Evolutionary conservation across 2,888 invertebrate species (phyloP).

Genomic region (Epinotia bilunana): DNA sequence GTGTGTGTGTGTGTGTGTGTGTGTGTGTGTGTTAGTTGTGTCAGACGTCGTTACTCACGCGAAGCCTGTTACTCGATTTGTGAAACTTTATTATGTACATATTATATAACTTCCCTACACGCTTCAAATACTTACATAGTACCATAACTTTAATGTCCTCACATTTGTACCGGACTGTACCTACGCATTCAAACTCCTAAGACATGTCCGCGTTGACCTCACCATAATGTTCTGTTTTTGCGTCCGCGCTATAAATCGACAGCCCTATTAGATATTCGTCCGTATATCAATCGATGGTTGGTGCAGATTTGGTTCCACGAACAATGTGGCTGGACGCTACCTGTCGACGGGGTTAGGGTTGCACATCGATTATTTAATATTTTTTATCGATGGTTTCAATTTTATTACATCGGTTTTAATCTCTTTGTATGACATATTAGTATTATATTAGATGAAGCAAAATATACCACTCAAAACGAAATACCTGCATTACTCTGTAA

Average conservation of each 20-base stretch:
- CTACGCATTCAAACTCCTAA: constrained; percentile 51
- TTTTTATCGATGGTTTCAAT: not conserved
- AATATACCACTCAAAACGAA: no score
- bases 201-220: constrained; percentile 51
- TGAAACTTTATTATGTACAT: no score
- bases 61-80: no score
- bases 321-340: constrained; percentile 80
- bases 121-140: not conserved
- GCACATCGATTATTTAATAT: not conserved
- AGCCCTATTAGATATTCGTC: constrained; percentile 82
- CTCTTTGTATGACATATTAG: no score
- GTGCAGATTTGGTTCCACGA: constrained; percentile 69
- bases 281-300: constrained; percentile 58
- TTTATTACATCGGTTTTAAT: no score
- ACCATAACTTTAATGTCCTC: not conserved
- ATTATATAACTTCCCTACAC: no score
- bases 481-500: no score
- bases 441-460: no score
- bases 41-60: no score
- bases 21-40: no score
- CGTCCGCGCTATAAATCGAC: constrained; percentile 79
- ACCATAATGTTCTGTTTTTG: constrained; percentile 81
- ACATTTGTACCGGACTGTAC: constrained; percentile 2
- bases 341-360: constrained; percentile 53
- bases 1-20: no score